These are phyloP conservation scores for Falco columbarius DNA, from an alignment of 2,797 vertebrate species.

Conservation along the genomic window DNA sequence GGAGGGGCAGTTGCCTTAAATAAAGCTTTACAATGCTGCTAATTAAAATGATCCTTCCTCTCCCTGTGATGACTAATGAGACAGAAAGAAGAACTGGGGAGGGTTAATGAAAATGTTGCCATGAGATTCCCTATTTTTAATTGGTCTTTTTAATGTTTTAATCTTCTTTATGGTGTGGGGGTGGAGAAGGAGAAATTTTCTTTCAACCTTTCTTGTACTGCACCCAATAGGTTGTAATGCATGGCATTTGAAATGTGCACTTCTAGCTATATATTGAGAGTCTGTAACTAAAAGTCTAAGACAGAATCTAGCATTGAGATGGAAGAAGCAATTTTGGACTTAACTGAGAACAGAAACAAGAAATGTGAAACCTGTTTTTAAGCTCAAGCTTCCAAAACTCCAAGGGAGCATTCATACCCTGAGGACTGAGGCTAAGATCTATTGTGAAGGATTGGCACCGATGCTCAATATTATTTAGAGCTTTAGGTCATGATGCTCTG, in stretches of 20 bases:
- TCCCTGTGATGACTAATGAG: conserved; percentile 70
- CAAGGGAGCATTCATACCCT: background rate
- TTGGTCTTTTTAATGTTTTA: conserved; percentile 68
- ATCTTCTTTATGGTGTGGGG: conserved; percentile 26
- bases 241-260: background rate
- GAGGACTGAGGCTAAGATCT: background rate
- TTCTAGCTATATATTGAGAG: background rate
- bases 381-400: conserved; percentile 18
- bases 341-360: conserved; percentile 26
- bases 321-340: background rate
- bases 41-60: conserved; percentile 79
- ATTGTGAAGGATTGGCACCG: conserved; percentile 1
- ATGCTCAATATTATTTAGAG: conserved; percentile 29
- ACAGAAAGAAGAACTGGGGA: conserved; percentile 56
- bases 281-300: background rate
- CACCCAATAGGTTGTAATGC: background rate
- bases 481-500: conserved; percentile 44
- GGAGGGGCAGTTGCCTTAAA: conserved; percentile 69
- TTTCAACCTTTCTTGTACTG: background rate
- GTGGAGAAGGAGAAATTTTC: background rate
- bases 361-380: conserved; percentile 21
- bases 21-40: conserved; percentile 75
- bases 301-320: background rate
- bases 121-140: conserved; percentile 56
- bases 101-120: conserved; percentile 74